A percentile compares a stretch with the other conserved stretches of the same genome.
These are phyloP conservation scores for Crocuta crocuta DNA, from an alignment of 2,113 vertebrate species.

Conservation along the genomic window DNA sequence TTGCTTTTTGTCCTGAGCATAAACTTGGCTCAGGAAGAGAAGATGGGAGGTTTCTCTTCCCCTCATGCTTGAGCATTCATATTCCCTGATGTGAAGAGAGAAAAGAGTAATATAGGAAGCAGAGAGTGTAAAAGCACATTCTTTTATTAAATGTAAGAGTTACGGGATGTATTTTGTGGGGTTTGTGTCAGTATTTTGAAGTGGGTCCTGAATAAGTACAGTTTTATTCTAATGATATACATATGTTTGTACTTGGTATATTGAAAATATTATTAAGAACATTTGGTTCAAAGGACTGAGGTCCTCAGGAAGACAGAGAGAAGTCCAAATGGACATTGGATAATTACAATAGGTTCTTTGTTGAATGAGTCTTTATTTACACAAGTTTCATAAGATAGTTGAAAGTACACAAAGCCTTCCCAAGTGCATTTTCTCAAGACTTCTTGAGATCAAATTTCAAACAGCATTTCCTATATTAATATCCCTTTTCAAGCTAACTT, in stretches of 20 bases:
- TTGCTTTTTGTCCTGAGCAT: background rate
- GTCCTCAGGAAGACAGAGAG: background rate
- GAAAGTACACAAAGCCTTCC: constrained; percentile 25
- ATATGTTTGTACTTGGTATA: constrained; percentile 49
- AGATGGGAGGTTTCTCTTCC: background rate
- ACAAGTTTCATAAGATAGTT: background rate
- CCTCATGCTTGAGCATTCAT: background rate
- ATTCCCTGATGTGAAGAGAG: background rate
- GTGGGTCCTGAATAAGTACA: background rate
- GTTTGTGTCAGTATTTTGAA: constrained; percentile 47
- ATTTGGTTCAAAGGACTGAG: constrained; percentile 26
- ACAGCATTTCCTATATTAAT: background rate
- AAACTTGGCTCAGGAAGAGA: background rate
- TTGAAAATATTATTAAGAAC: constrained; percentile 59
- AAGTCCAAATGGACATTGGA: background rate
- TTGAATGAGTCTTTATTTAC: constrained; percentile 40
- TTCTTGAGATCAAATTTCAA: constrained; percentile 41
- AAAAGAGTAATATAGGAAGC: background rate
- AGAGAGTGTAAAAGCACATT: background rate
- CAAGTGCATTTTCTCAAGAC: constrained; percentile 5
- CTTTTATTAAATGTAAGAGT: background rate
- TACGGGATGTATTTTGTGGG: background rate
- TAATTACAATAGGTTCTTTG: constrained; percentile 3
- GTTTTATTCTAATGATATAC: constrained; percentile 42
- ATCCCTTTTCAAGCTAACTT: constrained; percentile 19